Conservation (phyloP, 2,888 invertebrate species). For the Eupithecia inturbata region DNA sequence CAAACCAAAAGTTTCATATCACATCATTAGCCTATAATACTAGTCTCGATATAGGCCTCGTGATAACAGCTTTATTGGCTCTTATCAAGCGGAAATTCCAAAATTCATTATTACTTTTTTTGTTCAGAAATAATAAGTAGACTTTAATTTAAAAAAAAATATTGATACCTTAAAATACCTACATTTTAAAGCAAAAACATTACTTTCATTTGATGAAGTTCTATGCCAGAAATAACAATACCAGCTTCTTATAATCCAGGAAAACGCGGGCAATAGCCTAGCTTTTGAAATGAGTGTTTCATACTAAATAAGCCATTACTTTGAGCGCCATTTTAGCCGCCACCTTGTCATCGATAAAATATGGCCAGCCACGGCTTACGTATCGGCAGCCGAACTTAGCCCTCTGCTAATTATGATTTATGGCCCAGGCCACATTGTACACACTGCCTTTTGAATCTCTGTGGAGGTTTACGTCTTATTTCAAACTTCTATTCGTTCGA, state of each 20-base stretch:
- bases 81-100: too few relatives aligned
- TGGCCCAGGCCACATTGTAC: slow-evolving; percentile 38
- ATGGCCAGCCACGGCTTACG: slow-evolving; percentile 64
- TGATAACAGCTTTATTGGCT: too few relatives aligned
- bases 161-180: too few relatives aligned
- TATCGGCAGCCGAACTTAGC: slow-evolving; percentile 78
- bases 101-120: too few relatives aligned
- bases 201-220: neutral
- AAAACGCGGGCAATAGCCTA: too few relatives aligned
- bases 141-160: too few relatives aligned
- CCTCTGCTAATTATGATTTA: slow-evolving; percentile 80
- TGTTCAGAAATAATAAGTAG: too few relatives aligned
- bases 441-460: slow-evolving; percentile 18
- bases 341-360: slow-evolving; percentile 59
- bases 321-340: slow-evolving; percentile 49
- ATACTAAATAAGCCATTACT: neutral
- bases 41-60: too few relatives aligned
- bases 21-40: too few relatives aligned
- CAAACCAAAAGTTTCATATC: too few relatives aligned
- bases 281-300: neutral
- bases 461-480: slow-evolving; percentile 5
- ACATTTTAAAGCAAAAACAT: too few relatives aligned
- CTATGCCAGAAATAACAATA: neutral
- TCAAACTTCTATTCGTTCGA: neutral
- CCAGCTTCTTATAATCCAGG: neutral